phyloP scores from a whole-genome alignment of 2,888 invertebrate genomes.

The Ellobium chinense region DNA sequence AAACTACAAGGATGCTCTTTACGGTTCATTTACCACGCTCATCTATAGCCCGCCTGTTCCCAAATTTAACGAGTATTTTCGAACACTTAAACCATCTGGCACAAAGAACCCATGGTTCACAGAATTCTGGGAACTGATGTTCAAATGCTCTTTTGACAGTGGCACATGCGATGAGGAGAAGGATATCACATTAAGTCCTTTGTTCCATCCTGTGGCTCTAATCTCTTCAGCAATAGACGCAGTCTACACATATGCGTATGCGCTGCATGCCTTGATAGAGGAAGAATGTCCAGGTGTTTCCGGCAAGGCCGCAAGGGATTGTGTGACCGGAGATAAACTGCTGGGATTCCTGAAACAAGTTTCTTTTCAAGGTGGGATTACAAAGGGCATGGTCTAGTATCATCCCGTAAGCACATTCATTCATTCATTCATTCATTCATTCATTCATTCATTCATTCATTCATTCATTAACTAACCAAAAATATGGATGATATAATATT shows the following conservation, averaged over 20 bases:
- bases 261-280: constrained; percentile 30
- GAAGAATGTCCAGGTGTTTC: constrained; percentile 6
- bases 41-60: constrained; percentile 42
- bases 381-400: neutral
- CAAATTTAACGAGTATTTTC: constrained; percentile 63
- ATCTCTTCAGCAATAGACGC: constrained; percentile 28
- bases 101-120: constrained; percentile 65
- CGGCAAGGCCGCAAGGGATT: constrained; percentile 32
- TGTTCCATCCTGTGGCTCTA: neutral
- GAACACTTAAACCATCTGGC: constrained; percentile 51
- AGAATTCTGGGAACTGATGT: constrained; percentile 66
- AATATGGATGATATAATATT: too few relatives aligned
- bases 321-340: constrained; percentile 35
- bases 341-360: constrained; percentile 38
- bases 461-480: too few relatives aligned
- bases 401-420: neutral
- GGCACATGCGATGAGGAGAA: constrained; percentile 27
- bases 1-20: constrained; percentile 53
- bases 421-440: neutral
- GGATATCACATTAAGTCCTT: neutral
- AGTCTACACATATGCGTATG: constrained; percentile 39
- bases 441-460: neutral
- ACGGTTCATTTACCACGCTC: constrained; percentile 60
- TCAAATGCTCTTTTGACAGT: constrained; percentile 57
- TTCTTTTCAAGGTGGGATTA: constrained; percentile 32